Conservation (phyloP, 2,888 invertebrate genomes). For the Dermolepida albohirtum region DNA sequence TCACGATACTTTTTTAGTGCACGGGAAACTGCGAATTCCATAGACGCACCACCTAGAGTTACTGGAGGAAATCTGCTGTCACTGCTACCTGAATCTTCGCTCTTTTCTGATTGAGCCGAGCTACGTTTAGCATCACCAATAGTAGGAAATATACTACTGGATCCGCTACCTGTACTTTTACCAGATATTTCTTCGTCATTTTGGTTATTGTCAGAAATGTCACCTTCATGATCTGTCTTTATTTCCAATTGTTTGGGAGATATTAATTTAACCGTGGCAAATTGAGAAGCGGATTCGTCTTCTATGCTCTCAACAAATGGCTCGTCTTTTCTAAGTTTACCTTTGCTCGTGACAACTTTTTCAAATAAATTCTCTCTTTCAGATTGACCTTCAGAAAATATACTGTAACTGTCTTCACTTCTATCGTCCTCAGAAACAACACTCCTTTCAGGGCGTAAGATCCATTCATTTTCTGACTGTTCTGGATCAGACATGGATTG, state of each 20-base stretch:
- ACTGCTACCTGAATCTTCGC: slow-evolving; percentile 69
- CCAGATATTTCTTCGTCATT: slow-evolving; percentile 72
- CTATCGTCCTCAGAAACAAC: slow-evolving; percentile 81
- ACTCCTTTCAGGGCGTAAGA: slow-evolving; percentile 73
- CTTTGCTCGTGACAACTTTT: slow-evolving; percentile 67
- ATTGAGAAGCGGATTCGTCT: slow-evolving; percentile 39
- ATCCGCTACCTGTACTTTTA: slow-evolving; percentile 74
- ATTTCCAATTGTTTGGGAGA: slow-evolving; percentile 62
- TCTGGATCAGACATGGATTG: slow-evolving; percentile 82
- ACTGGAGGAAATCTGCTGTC: slow-evolving; percentile 68
- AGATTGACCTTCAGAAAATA: slow-evolving; percentile 76
- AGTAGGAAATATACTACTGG: slow-evolving; percentile 76
- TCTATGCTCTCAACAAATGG: slow-evolving; percentile 39
- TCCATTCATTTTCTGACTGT: slow-evolving; percentile 80
- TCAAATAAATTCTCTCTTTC: slow-evolving; percentile 73
- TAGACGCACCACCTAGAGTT: slow-evolving; percentile 74
- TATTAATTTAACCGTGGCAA: slow-evolving; percentile 57
- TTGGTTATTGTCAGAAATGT: slow-evolving; percentile 68
- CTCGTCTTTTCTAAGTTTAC: slow-evolving; percentile 48
- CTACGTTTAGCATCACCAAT: slow-evolving; percentile 79
- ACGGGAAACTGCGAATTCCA: slow-evolving; percentile 87
- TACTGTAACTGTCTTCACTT: slow-evolving; percentile 66
- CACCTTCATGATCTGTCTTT: slow-evolving; percentile 65
- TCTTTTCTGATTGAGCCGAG: slow-evolving; percentile 72
- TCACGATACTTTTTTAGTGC: slow-evolving; percentile 84